Evolutionary conservation across 2,113 vertebrate species (phyloP), one percentile per base, ranked within the genome.

Genomic region (Rhynchomys soricoides): DNA sequence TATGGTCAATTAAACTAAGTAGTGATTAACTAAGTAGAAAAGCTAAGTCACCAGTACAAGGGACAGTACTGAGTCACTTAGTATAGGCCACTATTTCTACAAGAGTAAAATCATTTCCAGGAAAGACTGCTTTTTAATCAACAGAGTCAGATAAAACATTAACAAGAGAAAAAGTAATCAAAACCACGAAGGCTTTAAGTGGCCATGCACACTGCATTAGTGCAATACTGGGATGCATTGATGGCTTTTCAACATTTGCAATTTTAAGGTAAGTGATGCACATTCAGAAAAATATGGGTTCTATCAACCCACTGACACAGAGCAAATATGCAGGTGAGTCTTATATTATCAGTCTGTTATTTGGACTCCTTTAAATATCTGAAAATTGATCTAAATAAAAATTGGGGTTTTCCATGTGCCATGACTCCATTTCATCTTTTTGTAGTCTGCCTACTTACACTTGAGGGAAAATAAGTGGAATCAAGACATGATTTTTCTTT

Each of bases 381-480:
- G 92, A 95, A 93, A 85, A 66, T 77, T 90, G 75, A 85, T 90
- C 82, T 91, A 89, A 95, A 90, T 93, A 59, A 91, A 95, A 95
- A 89, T 34, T 40, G 89, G 12, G 19, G 37, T n/a, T 90, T 93
- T 94, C 68, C 77, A 95, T 21, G 85, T 94, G 57, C 57, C 77
- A 40, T 21, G 8, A 29, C 68, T 45, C 50, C 37, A 73, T 90
- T 97, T 94, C 52, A 85, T 88, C 77, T 59, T 94, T 93, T 66
- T 64, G 71, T 50, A 40, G 7, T 17, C 55, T 95, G 50, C 43
- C 90, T 95, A n/a, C 73, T 90, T 97, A 95, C 48, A 82, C 86
- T 97, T 94, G 15, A 81, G 94, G 70, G 64, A 91, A 93, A 82
- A 92, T 86, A 73, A 91, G 71, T 90, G 73, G 97, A 97, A 97